Percentiles rank a stretch among this genome's conserved stretches.
These are phyloP conservation scores for Macrophya alboannulata DNA, from an alignment of 2,888 invertebrate species.

Conservation along the genomic window DNA sequence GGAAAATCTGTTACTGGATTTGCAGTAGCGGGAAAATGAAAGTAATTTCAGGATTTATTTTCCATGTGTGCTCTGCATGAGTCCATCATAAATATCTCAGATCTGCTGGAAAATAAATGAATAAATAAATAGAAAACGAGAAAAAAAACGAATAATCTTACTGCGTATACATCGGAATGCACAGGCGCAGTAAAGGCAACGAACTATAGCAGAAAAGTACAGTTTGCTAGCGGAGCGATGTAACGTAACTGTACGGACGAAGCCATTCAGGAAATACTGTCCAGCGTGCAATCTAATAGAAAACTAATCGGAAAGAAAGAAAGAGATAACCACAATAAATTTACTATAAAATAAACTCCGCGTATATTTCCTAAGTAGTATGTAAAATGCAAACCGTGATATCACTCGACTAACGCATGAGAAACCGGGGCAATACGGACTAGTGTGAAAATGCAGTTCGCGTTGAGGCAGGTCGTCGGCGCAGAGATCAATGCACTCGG, in stretches of 20 bases:
- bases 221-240: conserved; percentile 29
- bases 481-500: conserved; percentile 72
- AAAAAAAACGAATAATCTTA: conserved; percentile 15
- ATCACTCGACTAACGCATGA: conserved; percentile 15
- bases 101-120: background rate
- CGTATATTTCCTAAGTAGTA: background rate
- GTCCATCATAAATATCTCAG: background rate
- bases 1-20: background rate
- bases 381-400: conserved; percentile 9
- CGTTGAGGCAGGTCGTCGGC: conserved; percentile 75
- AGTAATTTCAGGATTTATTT: background rate
- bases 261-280: conserved; percentile 23
- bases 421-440: conserved; percentile 37
- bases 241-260: conserved; percentile 29
- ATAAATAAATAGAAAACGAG: background rate
- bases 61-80: background rate
- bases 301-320: background rate
- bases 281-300: background rate
- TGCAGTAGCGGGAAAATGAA: background rate
- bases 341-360: background rate
- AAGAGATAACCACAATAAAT: background rate
- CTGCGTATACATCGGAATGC: conserved; percentile 32
- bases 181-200: conserved; percentile 53
- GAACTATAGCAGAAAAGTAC: conserved; percentile 44
- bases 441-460: conserved; percentile 70